Base-by-base conservation (phyloP, 1,140 invertebrate species). In the Heliconius melpomene region DNA sequence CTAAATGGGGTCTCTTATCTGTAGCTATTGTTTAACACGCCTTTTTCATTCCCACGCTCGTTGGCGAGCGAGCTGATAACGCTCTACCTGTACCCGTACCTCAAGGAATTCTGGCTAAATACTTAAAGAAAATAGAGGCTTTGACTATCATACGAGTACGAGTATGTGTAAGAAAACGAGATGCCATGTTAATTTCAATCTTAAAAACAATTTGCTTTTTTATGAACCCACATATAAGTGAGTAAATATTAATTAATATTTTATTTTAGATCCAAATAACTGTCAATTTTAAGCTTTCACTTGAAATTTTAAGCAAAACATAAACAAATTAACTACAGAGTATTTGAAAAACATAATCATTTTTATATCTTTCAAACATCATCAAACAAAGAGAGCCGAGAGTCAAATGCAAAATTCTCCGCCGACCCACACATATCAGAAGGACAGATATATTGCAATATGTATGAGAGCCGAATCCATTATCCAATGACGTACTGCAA, bases 401-500 rank as follows among this genome's bases (percentile, higher is more conserved):
- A 92, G 88, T 90, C 90, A 89, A 93, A 89, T 93, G 90, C 91
- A 89, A 94, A 93, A 92, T 90, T 90, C 87, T 84, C 84, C 81
- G 79, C 80, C 91, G 83, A 86, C 90, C 90, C 90, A 90, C 90
- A 88, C 90, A 79, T 85, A 82, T 87, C 82, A 84, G 85, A 81
- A 87, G 84, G 83, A 89, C 86, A 87, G 85, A 88, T 89, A 89
- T 89, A 86, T 91, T 89, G 86, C 90, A 86, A 88, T 90, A 89
- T 85, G 85, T 88, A 91, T 88, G 91, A 88, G 87, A 89, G 87
- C 87, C 85, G 90, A 91, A 90, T 89, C 91, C 92, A 94, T 94
- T 94, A 93, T 93, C 88, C 92, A 94, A 94, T 94, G 91, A 94
- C 91, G 91, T 93, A 86, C 86, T 90, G 85, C 93, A 91, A 94